Conservation (phyloP, 2,888 invertebrate genomes). For the Margaritifera margaritifera region DNA sequence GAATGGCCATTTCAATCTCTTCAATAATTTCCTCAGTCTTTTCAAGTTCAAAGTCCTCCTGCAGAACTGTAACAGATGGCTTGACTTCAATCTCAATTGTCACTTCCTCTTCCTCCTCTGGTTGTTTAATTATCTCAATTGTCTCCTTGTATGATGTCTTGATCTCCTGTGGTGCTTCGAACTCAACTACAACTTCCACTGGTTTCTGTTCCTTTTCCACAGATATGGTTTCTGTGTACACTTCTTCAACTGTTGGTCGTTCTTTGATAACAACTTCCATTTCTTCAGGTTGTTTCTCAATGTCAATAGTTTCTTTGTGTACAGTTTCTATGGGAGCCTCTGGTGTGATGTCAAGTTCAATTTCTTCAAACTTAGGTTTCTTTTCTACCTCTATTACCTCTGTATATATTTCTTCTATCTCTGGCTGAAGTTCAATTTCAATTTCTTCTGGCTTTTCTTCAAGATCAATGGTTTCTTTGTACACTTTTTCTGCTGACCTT, state of each 20-base stretch:
- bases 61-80: too few relatives aligned
- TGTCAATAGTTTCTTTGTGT: conserved; percentile 15
- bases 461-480: too few relatives aligned
- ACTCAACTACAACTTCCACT: conserved; percentile 4
- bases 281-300: conserved; percentile 3
- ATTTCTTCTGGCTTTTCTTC: too few relatives aligned
- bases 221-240: conserved; percentile 8
- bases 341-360: conserved; percentile 7
- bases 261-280: conserved; percentile 3
- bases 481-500: too few relatives aligned
- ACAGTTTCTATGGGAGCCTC: conserved; percentile 10
- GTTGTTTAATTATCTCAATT: conserved; percentile 1
- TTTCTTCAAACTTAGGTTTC: conserved; percentile 11
- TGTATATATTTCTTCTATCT: too few relatives aligned
- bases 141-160: conserved; percentile 8
- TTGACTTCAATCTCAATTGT: background rate
- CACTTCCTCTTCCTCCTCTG: background rate
- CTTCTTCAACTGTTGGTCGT: conserved; percentile 11
- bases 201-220: background rate
- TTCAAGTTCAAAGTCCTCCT: too few relatives aligned
- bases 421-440: too few relatives aligned
- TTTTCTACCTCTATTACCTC: conserved; percentile 6
- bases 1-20: background rate
- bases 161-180: background rate
- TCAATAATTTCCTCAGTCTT: too few relatives aligned